phyloP scores from a whole-genome alignment of 2,888 invertebrate species.

The Acanthococcus lagerstroemiae region DNA sequence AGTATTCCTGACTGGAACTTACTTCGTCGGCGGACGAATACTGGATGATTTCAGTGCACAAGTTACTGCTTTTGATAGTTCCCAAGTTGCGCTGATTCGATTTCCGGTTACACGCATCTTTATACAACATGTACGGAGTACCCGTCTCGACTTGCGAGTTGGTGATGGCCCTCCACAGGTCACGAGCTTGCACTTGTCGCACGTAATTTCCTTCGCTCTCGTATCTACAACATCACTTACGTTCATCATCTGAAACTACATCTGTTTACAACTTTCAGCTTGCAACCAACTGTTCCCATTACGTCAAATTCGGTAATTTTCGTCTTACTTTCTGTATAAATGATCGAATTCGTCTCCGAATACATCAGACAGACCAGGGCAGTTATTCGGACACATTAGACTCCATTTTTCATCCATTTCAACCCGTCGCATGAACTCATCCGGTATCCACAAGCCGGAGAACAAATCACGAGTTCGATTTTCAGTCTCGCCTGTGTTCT shows the following conservation, averaged over 20 bases:
- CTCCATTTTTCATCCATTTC: slow-evolving; percentile 79
- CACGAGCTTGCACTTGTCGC: slow-evolving; percentile 66
- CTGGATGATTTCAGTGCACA: slow-evolving; percentile 96
- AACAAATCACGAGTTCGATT: slow-evolving; percentile 88
- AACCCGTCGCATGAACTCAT: slow-evolving; percentile 93
- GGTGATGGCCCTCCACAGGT: slow-evolving; percentile 87
- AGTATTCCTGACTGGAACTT: slow-evolving; percentile 14
- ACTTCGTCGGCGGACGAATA: slow-evolving; percentile 83
- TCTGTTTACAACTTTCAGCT: no score
- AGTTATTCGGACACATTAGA: slow-evolving; percentile 91
- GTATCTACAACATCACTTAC: slow-evolving; percentile 47
- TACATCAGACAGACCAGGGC: slow-evolving; percentile 78
- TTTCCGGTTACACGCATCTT: slow-evolving; percentile 92
- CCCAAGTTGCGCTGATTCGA: slow-evolving; percentile 97
- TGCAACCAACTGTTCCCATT: no score
- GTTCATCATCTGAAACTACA: no score
- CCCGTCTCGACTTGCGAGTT: slow-evolving; percentile 96
- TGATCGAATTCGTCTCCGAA: slow-evolving; percentile 93
- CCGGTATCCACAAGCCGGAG: slow-evolving; percentile 95
- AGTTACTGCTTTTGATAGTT: slow-evolving; percentile 94
- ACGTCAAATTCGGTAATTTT: no score
- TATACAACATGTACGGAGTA: slow-evolving; percentile 93
- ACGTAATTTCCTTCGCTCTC: slow-evolving; percentile 64
- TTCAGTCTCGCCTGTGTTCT: slow-evolving; percentile 94
- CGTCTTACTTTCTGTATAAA: slow-evolving; percentile 59